These are phyloP conservation scores for Sarcophaga caerulescens DNA, from an alignment of 2,888 invertebrate genomes.

Conservation along the genomic window DNA sequence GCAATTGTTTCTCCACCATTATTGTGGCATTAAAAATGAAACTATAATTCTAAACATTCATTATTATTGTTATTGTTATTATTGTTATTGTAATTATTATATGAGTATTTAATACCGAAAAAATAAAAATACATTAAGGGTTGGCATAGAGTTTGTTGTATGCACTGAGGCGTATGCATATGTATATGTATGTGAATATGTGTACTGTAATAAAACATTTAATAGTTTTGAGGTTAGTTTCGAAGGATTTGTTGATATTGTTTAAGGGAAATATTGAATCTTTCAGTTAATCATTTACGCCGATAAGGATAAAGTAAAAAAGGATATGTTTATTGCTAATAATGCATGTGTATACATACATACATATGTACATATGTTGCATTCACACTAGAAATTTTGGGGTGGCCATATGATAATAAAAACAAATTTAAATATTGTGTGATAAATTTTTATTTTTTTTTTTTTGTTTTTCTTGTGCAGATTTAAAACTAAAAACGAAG, in stretches of 20 bases:
- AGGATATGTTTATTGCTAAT: too few species aligned
- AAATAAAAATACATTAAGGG: constrained; percentile 23
- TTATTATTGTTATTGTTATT: too few species aligned
- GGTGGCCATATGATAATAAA: too few species aligned
- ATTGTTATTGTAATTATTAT: constrained; percentile 16
- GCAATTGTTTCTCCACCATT: constrained; percentile 62
- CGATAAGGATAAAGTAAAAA: too few species aligned
- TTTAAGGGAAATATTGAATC: not conserved
- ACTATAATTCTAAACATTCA: constrained; percentile 1
- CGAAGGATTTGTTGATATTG: not conserved
- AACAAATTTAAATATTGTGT: too few species aligned
- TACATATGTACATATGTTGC: not conserved
- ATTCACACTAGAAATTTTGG: too few species aligned
- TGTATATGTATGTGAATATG: too few species aligned
- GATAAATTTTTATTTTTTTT: too few species aligned
- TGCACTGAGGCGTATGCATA: too few species aligned
- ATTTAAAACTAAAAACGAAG: too few species aligned
- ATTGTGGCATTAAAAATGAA: constrained; percentile 17
- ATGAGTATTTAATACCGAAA: not conserved
- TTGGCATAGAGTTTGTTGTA: too few species aligned
- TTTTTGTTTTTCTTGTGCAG: too few species aligned
- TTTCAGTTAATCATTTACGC: not conserved
- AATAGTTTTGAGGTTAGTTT: not conserved
- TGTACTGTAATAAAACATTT: not conserved
- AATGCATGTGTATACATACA: not conserved